Percentiles rank a stretch among this genome's conserved stretches.
Conservation (phyloP, 2,888 invertebrate genomes). For the Eretmocerus hayati region DNA sequence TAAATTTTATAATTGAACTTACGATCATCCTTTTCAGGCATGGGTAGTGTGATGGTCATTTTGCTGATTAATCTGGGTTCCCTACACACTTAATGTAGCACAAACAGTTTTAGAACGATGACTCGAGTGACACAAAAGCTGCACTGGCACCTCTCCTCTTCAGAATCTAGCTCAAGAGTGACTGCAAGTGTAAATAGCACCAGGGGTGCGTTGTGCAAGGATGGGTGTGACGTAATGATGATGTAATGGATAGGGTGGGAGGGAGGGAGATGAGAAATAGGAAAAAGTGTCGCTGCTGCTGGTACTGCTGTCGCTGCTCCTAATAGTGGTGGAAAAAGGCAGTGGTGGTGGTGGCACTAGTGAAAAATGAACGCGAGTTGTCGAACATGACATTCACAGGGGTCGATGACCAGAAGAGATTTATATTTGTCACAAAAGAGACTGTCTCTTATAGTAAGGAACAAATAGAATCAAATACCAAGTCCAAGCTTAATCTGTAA, state of each 20-base stretch:
- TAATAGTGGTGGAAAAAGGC: no score
- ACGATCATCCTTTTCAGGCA: constrained; percentile 17
- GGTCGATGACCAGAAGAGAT: no score
- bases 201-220: constrained; percentile 11
- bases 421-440: no score
- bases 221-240: constrained; percentile 13
- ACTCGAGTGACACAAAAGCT: background rate
- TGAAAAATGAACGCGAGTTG: no score
- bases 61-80: background rate
- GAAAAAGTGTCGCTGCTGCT: no score
- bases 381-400: no score
- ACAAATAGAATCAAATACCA: no score
- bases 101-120: background rate
- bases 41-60: constrained; percentile 22
- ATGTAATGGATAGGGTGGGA: constrained; percentile 8
- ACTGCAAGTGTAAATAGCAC: background rate
- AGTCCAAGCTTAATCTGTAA: no score
- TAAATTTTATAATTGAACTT: constrained; percentile 13
- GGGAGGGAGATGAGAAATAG: background rate
- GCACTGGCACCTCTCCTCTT: constrained; percentile 1
- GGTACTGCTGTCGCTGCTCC: no score
- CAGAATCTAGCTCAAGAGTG: constrained; percentile 9
- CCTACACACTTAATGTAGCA: background rate
- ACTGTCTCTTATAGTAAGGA: no score
- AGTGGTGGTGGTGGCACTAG: no score